phyloP scores from a whole-genome alignment of 2,113 vertebrate genomes.

The Raja brachyura region DNA sequence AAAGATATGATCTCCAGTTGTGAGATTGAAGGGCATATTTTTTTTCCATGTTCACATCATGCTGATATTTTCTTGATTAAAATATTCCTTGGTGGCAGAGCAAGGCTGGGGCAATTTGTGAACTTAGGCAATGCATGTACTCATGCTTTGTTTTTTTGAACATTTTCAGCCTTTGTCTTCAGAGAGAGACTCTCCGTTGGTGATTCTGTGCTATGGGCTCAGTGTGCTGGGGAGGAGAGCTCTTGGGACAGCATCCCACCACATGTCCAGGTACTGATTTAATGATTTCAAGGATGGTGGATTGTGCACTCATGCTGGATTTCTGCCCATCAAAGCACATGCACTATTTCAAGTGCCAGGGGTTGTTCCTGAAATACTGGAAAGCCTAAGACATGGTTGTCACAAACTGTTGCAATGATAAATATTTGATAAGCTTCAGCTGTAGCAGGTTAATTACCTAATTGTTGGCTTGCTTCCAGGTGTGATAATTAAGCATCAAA shows the following conservation, averaged over 20 bases:
- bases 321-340: background rate
- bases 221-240: conserved; percentile 93
- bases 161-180: conserved; percentile 72
- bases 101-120: background rate
- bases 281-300: background rate
- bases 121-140: background rate
- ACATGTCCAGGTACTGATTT: conserved; percentile 85
- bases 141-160: background rate
- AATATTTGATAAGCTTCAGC: conserved; percentile 19
- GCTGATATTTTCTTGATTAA: conserved; percentile 1
- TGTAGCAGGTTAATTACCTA: background rate
- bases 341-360: background rate
- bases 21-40: background rate
- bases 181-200: conserved; percentile 83
- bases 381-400: background rate
- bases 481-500: background rate
- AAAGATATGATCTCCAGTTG: background rate
- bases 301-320: background rate
- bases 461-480: background rate
- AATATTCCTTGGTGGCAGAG: background rate
- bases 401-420: background rate
- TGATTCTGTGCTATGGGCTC: conserved; percentile 87
- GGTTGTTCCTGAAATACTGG: background rate
- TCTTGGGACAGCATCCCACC: conserved; percentile 89
- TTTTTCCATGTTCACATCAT: background rate